phyloP scores from a whole-genome alignment of 2,113 vertebrate species.

The Tapirus terrestris region DNA sequence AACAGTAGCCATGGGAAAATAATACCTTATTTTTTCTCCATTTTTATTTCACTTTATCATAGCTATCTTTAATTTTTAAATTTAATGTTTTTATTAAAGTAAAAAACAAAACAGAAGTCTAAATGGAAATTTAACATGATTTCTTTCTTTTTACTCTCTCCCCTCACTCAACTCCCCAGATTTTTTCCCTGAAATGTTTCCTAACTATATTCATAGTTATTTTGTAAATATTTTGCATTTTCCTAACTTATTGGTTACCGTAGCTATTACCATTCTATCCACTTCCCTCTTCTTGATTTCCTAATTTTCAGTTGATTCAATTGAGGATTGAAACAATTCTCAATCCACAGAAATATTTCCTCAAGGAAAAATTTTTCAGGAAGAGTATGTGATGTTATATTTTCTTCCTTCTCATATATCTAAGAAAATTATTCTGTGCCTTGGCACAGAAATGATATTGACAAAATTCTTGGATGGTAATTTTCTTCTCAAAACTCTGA shows the following conservation, averaged over 20 bases:
- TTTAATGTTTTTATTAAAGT: background rate
- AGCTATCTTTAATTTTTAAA: constrained; percentile 18
- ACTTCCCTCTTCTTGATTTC: background rate
- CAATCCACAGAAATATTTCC: background rate
- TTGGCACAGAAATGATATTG: constrained; percentile 49
- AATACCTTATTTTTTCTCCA: background rate
- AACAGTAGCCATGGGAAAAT: background rate
- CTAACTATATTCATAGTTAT: background rate
- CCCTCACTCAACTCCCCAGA: background rate
- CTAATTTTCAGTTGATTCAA: background rate
- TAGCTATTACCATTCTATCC: background rate
- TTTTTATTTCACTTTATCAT: background rate
- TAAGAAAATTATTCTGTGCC: constrained; percentile 21
- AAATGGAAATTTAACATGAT: background rate
- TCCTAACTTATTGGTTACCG: background rate
- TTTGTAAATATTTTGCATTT: background rate
- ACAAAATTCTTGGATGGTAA: constrained; percentile 45
- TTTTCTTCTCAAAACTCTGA: constrained; percentile 57
- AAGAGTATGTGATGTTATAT: background rate
- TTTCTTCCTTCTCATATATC: constrained; percentile 31
- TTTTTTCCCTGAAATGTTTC: background rate
- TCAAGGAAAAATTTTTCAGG: background rate
- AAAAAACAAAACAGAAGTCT: background rate
- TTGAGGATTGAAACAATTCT: background rate
- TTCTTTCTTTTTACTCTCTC: background rate